Percentiles rank a stretch among this genome's conserved stretches.
phyloP scores from a whole-genome alignment of 2,888 invertebrate species.

The Eurois occulta region DNA sequence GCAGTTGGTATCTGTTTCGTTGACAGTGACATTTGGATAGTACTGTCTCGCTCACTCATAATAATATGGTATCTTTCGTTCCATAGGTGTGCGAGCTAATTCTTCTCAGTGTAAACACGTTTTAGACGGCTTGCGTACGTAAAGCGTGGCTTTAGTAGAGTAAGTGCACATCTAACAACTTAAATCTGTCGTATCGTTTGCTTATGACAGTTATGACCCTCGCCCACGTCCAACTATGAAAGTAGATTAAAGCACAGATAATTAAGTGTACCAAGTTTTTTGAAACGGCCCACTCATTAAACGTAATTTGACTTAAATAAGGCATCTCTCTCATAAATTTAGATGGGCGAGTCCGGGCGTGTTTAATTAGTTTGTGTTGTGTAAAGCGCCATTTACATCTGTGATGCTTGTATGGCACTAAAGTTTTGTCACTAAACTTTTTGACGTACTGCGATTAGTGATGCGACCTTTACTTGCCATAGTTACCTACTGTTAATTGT shows the following conservation, averaged over 20 bases:
- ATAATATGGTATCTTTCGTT: not conserved
- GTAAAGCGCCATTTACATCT: constrained; percentile 21
- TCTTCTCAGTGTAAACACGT: not conserved
- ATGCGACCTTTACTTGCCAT: not conserved
- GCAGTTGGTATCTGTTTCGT: not conserved
- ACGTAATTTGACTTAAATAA: constrained; percentile 74
- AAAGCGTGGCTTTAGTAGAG: no score
- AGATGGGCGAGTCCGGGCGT: constrained; percentile 58
- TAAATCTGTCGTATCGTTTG: not conserved
- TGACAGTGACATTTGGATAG: not conserved
- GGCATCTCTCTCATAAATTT: constrained; percentile 75
- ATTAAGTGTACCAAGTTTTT: constrained; percentile 59
- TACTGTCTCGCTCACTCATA: not conserved
- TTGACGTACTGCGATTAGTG: not conserved
- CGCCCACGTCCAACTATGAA: constrained; percentile 41
- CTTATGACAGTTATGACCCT: not conserved
- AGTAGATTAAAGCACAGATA: constrained; percentile 45
- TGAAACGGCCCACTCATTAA: constrained; percentile 67
- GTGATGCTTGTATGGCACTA: not conserved
- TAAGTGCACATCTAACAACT: not conserved
- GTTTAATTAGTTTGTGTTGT: constrained; percentile 72
- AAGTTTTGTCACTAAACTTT: not conserved
- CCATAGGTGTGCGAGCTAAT: no score
- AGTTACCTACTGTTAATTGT: not conserved
- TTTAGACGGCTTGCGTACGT: no score